Evolutionary conservation across 37 sponge, comb jelly and placozoan genomes (phyloP).

Genomic region (Tethya wilhelma): DNA sequence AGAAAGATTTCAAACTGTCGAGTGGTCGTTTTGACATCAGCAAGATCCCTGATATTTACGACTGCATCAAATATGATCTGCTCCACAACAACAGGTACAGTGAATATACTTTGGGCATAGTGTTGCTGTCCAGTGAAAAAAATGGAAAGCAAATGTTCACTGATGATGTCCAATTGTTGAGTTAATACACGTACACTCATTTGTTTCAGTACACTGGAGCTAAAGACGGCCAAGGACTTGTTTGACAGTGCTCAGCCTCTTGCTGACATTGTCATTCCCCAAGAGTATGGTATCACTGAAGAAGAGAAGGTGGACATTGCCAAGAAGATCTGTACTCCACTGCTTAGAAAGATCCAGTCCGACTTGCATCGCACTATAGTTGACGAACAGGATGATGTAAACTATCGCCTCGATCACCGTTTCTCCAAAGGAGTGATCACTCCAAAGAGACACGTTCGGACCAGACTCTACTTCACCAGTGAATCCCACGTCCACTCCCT

Average conservation of each 20-base stretch:
- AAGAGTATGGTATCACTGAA: conserved; percentile 95
- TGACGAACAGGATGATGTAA: conserved; percentile 65
- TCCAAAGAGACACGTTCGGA: conserved; percentile 87
- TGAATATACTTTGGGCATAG: no score
- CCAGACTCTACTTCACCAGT: conserved; percentile 95
- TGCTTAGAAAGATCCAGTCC: conserved; percentile 83
- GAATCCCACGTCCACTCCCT: conserved; percentile 94
- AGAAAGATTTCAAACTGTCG: conserved; percentile 80
- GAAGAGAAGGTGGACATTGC: conserved; percentile 90
- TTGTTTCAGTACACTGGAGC: conserved; percentile 54
- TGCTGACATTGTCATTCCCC: conserved; percentile 94
- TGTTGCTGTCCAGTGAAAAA: no score
- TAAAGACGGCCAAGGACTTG: conserved; percentile 52
- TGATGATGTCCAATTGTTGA: no score
- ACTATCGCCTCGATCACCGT: conserved; percentile 73
- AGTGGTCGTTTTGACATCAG: conserved; percentile 92
- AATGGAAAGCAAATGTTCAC: no score
- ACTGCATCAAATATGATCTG: conserved; percentile 94
- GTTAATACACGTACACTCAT: no score
- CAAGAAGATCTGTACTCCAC: conserved; percentile 66
- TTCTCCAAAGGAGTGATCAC: conserved; percentile 74
- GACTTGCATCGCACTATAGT: conserved; percentile 78
- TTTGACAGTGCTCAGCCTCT: conserved; percentile 65
- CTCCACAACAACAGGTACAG: conserved; percentile 93
- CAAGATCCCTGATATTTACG: conserved; percentile 97